Evolutionary conservation across 2,113 vertebrate species (phyloP), one percentile per base, ranked within the genome.

Genomic region (Hymenochirus boettgeri): DNA sequence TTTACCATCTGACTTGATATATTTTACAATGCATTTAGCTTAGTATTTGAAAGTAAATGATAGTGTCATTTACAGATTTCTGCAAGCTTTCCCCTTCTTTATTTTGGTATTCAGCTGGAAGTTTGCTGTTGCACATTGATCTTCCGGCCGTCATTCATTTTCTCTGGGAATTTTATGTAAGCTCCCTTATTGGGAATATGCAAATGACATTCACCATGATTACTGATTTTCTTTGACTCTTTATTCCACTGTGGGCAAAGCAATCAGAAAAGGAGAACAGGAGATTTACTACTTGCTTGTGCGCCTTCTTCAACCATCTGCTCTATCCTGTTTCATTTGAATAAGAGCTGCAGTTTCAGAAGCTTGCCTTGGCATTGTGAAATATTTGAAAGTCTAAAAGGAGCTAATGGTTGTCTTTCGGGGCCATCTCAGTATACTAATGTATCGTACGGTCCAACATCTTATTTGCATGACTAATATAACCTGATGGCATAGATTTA

Each of bases 151-250:
- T 83, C 77, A 86, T 89, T 91, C 86, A 39, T 86, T 86, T 87
- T 90, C 87, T 88, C 83, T 83, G 75, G 78, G 79, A 88, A 80
- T 89, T 86, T 83, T 69, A 71, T 76, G 77, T 83, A 85, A 89
- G 86, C 81, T 81, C 82, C 84, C 85, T 92, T 93, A 92, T 92
- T 93, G 90, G 89, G 90, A 90, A 90, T 94, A 95, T 94, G 92
- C 89, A 93, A 96, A 94, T 93, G 85, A 89, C 81, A 91, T 90
- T 87, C 85, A 52, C 89, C 83, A 84, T 90, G 88, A 95, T 94
- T 90, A 93, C 91, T 86, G 89, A 91, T 92, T 93, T 95, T 90
- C 90, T 92, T 92, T 89, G 89, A 92, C 90, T 93, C 83, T 78
- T 90, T 93, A 92, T 91, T 93, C 89, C 86, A 81, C 79, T 82